These are phyloP conservation scores for Tetrao urogallus DNA, from an alignment of 2,113 vertebrate species.

Conservation along the genomic window DNA sequence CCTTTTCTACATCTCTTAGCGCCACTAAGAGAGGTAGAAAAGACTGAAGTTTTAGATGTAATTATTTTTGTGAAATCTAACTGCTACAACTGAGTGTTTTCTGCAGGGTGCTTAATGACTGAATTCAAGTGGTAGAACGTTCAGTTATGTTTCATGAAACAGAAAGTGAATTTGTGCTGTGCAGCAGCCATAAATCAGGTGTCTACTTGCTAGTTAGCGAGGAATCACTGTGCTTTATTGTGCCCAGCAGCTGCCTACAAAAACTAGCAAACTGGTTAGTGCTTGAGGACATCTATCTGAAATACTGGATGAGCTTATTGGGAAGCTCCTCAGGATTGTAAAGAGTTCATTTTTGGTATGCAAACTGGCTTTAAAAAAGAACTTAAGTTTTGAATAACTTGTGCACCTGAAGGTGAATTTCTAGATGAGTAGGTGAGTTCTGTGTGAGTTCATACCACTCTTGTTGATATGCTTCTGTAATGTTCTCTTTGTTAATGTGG, in stretches of 20 bases:
- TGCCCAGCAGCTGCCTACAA: not conserved
- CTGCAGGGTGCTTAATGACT: not conserved
- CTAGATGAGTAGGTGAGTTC: not conserved
- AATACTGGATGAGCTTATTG: not conserved
- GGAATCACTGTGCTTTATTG: not conserved
- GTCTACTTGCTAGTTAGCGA: not conserved
- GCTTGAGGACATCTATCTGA: not conserved
- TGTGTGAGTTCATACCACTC: not conserved
- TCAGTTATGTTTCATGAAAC: not conserved
- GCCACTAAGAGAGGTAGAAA: not conserved
- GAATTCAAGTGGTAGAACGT: not conserved
- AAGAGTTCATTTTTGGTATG: not conserved
- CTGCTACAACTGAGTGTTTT: not conserved
- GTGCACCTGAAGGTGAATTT: not conserved
- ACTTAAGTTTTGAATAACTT: not conserved
- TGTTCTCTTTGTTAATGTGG: not conserved
- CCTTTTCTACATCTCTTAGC: not conserved
- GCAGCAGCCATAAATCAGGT: not conserved
- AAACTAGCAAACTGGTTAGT: not conserved
- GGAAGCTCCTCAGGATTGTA: not conserved
- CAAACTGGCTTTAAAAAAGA: not conserved
- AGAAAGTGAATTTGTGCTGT: not conserved
- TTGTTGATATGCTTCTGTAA: not conserved
- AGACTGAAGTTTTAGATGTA: not conserved
- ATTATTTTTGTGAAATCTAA: not conserved